A percentile compares a stretch with the other conserved stretches of the same genome.
phyloP scores from a whole-genome alignment of 2,113 vertebrate species.

The Zosterops pallidus region DNA sequence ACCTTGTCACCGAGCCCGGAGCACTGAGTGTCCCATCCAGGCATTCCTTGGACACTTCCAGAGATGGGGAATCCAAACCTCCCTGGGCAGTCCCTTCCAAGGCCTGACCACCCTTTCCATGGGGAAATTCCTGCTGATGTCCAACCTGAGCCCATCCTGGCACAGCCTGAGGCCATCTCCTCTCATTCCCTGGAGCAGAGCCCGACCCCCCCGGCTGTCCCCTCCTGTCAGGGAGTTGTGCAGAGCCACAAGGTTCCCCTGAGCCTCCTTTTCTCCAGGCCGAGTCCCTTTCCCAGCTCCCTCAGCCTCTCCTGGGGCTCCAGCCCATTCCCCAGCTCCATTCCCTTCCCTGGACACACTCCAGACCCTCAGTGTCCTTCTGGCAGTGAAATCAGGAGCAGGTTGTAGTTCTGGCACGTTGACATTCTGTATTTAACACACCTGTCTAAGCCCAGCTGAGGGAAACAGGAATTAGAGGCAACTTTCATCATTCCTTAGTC shows the following conservation, averaged over 20 bases:
- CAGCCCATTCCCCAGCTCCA: fast-evolving
- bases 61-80: not conserved
- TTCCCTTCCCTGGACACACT: fast-evolving
- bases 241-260: not conserved
- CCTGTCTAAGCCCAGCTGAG: not conserved
- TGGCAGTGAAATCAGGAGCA: not conserved
- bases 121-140: fast-evolving
- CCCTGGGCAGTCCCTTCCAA: not conserved
- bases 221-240: not conserved
- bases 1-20: not conserved
- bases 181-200: not conserved
- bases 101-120: fast-evolving
- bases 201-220: fast-evolving
- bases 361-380: not conserved
- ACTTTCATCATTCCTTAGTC: not conserved
- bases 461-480: not conserved
- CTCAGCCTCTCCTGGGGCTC: fast-evolving
- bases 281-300: not conserved
- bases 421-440: not conserved
- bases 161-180: fast-evolving
- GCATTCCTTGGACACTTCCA: fast-evolving
- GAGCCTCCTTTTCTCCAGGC: not conserved
- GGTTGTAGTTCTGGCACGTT: fast-evolving
- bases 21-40: not conserved
- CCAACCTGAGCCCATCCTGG: fast-evolving